phyloP scores from a whole-genome alignment of 2,113 vertebrate genomes.

The Bagarius yarrelli region DNA sequence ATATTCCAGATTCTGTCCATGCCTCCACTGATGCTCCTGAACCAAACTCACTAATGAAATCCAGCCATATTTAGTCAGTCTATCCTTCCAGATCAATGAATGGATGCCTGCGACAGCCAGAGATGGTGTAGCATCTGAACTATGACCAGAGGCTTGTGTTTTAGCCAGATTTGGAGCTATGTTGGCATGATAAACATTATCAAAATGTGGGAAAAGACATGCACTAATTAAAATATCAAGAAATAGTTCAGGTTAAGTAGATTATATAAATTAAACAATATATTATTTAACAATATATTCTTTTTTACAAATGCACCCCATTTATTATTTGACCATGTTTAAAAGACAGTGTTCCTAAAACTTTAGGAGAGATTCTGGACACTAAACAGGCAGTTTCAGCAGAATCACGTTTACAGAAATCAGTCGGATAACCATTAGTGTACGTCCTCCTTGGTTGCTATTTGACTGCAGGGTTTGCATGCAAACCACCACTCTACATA shows the following conservation, averaged over 20 bases:
- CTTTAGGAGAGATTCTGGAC: background rate
- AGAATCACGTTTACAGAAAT: slow-evolving; percentile 1
- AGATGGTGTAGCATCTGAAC: slow-evolving; percentile 18
- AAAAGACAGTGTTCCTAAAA: background rate
- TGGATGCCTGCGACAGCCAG: slow-evolving; percentile 29
- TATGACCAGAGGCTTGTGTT: slow-evolving; percentile 26
- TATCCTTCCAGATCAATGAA: slow-evolving; percentile 34
- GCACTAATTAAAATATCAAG: background rate
- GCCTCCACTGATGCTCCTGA: slow-evolving; percentile 27
- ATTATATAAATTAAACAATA: slow-evolving; percentile 12
- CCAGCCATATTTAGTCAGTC: slow-evolving; percentile 29
- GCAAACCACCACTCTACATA: slow-evolving; percentile 24
- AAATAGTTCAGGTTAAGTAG: slow-evolving; percentile 26
- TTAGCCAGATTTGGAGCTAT: slow-evolving; percentile 25
- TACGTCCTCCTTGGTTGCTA: background rate
- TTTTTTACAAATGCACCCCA: background rate
- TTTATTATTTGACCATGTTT: background rate
- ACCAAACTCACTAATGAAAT: slow-evolving; percentile 36
- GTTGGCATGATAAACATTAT: slow-evolving; percentile 22
- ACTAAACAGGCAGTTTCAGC: background rate
- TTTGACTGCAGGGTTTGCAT: slow-evolving; percentile 8
- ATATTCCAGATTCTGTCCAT: slow-evolving; percentile 30
- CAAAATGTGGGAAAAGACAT: slow-evolving; percentile 22
- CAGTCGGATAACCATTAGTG: slow-evolving; percentile 12
- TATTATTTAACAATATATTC: too few relatives aligned